Percentiles rank a stretch among this genome's conserved stretches.
phyloP scores from a whole-genome alignment of 1,140 invertebrate species.

The Psilanteris sp. region DNA sequence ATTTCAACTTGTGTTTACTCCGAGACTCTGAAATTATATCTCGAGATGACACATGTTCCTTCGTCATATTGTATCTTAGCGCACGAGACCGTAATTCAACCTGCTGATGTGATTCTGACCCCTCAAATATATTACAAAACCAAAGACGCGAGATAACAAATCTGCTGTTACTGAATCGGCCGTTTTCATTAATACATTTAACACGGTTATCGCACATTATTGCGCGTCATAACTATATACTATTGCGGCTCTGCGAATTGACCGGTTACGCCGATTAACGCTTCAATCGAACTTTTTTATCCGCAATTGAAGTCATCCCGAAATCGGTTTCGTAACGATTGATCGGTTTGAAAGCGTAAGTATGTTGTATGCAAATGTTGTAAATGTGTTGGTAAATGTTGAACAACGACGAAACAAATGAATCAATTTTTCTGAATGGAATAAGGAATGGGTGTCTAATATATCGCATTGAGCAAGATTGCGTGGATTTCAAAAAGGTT shows the following conservation, averaged over 20 bases:
- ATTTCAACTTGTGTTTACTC: constrained; percentile 1
- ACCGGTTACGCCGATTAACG: no score
- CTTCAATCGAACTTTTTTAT: neutral
- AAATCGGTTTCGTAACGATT: no score
- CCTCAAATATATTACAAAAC: constrained; percentile 52
- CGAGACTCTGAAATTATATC: constrained; percentile 19
- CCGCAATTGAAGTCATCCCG: no score
- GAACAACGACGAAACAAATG: no score
- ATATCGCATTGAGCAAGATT: no score
- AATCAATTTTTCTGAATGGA: no score
- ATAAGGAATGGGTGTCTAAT: no score
- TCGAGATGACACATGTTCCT: constrained; percentile 53
- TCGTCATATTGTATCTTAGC: constrained; percentile 39
- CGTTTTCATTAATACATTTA: constrained; percentile 41
- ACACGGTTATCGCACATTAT: constrained; percentile 27
- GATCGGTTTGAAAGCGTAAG: no score
- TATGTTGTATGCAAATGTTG: no score
- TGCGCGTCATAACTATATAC: constrained; percentile 1
- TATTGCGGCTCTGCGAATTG: no score
- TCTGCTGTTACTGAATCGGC: constrained; percentile 35
- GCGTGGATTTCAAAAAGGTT: no score
- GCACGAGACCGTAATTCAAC: constrained; percentile 57
- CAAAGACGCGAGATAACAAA: constrained; percentile 33
- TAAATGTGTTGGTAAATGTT: no score
- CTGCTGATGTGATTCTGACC: constrained; percentile 28